Conservation (phyloP, 2,797 vertebrate species). For the Enteromius trimaculatus region DNA sequence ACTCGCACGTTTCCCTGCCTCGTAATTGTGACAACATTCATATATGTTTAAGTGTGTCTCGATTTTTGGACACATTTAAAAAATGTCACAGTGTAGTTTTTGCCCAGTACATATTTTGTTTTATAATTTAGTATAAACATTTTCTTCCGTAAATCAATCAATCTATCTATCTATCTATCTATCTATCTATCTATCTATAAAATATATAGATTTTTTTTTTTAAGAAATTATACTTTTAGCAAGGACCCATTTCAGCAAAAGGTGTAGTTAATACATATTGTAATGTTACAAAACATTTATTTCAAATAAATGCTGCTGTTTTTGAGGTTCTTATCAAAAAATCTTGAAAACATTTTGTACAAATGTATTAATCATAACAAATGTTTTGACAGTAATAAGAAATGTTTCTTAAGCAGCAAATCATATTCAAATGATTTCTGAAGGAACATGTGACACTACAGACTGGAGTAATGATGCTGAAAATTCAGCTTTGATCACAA, state of each 20-base stretch:
- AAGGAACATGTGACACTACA: neutral
- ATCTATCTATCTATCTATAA: too few relatives aligned
- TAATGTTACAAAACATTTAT: neutral
- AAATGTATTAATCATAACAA: neutral
- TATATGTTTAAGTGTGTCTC: neutral
- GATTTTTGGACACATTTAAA: neutral
- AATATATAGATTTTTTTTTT: too few relatives aligned
- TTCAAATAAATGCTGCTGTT: neutral
- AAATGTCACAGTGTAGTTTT: neutral
- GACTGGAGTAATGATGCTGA: neutral
- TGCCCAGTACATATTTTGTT: neutral
- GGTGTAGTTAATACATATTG: neutral
- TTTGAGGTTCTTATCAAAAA: too few relatives aligned
- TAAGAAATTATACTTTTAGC: neutral
- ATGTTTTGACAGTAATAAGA: neutral
- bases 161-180: too few relatives aligned
- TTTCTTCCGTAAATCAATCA: too few relatives aligned
- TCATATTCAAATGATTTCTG: neutral
- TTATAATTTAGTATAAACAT: neutral
- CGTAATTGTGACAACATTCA: neutral
- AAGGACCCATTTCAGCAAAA: neutral
- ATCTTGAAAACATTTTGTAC: neutral
- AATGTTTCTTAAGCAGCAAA: neutral
- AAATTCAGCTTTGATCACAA: neutral
- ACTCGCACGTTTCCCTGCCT: too few relatives aligned